phyloP scores from a whole-genome alignment of 2,797 vertebrate species.

The Danio aesculapii region DNA sequence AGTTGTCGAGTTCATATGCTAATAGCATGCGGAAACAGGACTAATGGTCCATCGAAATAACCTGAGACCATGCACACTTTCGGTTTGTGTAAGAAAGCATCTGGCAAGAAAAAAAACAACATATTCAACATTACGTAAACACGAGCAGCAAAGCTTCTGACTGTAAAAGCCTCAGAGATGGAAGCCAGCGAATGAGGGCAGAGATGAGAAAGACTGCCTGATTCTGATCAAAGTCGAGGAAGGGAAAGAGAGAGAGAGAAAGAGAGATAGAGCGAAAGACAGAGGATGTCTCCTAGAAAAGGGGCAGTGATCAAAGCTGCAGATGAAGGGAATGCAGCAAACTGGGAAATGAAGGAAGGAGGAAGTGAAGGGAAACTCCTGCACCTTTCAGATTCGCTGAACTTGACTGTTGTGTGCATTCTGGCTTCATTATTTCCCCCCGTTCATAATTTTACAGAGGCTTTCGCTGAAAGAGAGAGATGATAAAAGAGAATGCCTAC shows the following conservation, averaged over 20 bases:
- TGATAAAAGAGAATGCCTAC: constrained; percentile 54
- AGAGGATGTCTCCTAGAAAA: constrained; percentile 64
- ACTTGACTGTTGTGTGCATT: constrained; percentile 47
- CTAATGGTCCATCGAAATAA: neutral
- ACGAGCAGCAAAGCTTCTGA: neutral
- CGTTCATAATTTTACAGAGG: constrained; percentile 36
- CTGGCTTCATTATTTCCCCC: constrained; percentile 57
- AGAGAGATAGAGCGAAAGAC: constrained; percentile 49
- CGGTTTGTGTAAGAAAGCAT: neutral
- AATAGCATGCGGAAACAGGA: too few relatives aligned
- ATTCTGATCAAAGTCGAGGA: constrained; percentile 49
- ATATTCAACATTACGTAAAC: constrained; percentile 5
- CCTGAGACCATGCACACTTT: neutral
- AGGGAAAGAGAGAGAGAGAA: neutral
- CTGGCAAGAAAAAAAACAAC: neutral
- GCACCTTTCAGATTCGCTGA: constrained; percentile 47
- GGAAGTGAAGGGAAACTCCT: constrained; percentile 50
- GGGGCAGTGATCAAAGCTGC: constrained; percentile 77
- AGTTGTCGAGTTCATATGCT: too few relatives aligned
- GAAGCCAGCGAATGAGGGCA: constrained; percentile 40
- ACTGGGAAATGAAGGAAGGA: constrained; percentile 77
- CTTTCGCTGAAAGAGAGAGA: constrained; percentile 25
- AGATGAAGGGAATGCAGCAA: constrained; percentile 71
- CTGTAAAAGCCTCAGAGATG: constrained; percentile 10
- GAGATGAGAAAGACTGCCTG: constrained; percentile 38